Evolutionary conservation across 2,113 vertebrate species (phyloP).

Genomic region (Sminthopsis crassicaudata): DNA sequence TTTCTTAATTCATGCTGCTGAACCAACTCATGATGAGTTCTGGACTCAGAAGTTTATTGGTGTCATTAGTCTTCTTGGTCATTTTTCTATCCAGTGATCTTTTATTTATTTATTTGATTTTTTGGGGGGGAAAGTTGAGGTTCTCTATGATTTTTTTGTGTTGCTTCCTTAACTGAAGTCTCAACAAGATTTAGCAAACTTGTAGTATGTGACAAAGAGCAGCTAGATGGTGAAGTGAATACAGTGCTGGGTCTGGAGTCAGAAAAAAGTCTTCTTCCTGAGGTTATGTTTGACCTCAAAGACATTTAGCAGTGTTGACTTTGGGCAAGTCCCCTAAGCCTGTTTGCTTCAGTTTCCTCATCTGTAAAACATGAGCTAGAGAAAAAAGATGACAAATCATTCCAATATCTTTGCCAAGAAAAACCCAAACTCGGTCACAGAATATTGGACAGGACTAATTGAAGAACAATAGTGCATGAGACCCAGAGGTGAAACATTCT

Average conservation of each 20-base stretch:
- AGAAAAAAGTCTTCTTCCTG: neutral
- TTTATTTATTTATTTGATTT: neutral
- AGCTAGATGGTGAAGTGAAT: neutral
- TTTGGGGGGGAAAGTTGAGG: neutral
- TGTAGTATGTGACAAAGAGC: neutral
- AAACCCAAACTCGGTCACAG: neutral
- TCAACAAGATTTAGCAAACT: neutral
- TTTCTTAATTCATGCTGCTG: neutral
- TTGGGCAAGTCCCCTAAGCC: neutral
- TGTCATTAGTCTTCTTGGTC: neutral
- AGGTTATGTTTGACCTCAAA: neutral
- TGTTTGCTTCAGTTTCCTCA: neutral
- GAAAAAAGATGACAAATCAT: neutral
- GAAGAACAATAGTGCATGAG: neutral
- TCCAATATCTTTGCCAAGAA: neutral
- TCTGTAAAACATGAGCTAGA: neutral
- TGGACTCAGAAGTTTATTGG: neutral
- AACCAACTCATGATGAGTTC: neutral
- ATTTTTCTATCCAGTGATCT: neutral
- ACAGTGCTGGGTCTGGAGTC: neutral
- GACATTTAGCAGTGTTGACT: neutral
- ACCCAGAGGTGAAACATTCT: neutral
- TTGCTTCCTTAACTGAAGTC: neutral
- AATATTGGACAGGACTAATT: neutral
- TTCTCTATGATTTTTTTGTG: neutral